Percentiles rank a stretch among this genome's conserved stretches.
These are phyloP conservation scores for Tetragonula carbonaria DNA, from an alignment of 2,888 invertebrate genomes.

Conservation along the genomic window DNA sequence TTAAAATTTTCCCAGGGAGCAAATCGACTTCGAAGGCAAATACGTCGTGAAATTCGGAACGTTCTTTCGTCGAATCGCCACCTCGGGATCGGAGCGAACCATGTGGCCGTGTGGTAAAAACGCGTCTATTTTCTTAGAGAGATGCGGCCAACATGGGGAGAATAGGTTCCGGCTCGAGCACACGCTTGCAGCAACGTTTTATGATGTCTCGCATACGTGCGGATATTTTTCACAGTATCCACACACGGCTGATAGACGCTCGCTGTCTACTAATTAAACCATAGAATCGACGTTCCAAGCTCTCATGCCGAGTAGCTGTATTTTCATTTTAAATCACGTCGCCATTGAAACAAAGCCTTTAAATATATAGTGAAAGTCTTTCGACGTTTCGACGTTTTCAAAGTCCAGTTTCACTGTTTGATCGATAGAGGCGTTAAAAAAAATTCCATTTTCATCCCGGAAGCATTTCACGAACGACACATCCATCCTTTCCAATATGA, in stretches of 20 bases:
- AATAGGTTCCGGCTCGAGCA: slow-evolving; percentile 51
- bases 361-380: background rate
- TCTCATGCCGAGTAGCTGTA: background rate
- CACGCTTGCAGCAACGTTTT: slow-evolving; percentile 56
- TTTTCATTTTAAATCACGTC: background rate
- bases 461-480: background rate
- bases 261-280: slow-evolving; percentile 1
- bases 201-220: slow-evolving; percentile 52
- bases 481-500: background rate
- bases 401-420: too few relatives aligned
- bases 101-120: slow-evolving; percentile 39
- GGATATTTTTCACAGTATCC: slow-evolving; percentile 59
- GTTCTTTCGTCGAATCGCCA: background rate
- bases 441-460: background rate
- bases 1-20: too few relatives aligned
- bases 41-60: too few relatives aligned
- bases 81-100: slow-evolving; percentile 37
- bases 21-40: too few relatives aligned
- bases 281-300: background rate
- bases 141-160: slow-evolving; percentile 54
- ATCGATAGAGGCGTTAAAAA: background rate
- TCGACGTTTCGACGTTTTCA: background rate
- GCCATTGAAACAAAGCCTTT: background rate
- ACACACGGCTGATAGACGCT: background rate
- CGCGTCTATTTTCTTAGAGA: slow-evolving; percentile 67